Evolutionary conservation across 1,140 invertebrate species (phyloP).

Genomic region (Rhagoletis pomonella): DNA sequence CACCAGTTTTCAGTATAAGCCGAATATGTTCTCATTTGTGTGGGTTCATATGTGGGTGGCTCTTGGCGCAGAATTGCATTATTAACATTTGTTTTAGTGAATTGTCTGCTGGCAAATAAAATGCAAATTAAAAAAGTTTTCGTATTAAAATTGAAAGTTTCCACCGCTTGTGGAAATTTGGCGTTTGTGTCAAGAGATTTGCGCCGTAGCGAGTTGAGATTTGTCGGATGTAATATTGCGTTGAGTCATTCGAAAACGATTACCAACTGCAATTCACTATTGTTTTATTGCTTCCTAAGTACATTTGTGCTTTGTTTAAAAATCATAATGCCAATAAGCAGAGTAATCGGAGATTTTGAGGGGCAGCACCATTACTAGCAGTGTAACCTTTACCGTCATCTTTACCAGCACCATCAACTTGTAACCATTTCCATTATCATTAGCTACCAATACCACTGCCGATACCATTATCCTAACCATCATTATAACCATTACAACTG

Average conservation of each 20-base stretch:
- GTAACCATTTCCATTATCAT: too few species aligned
- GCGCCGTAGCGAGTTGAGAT: background rate
- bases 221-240: background rate
- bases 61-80: conserved; percentile 7
- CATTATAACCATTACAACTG: too few species aligned
- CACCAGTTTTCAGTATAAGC: conserved; percentile 1
- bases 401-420: too few species aligned
- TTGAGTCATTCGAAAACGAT: background rate
- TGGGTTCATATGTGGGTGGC: background rate
- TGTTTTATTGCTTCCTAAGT: too few species aligned
- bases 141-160: background rate
- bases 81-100: conserved; percentile 35
- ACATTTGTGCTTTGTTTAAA: too few species aligned
- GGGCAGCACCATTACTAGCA: too few species aligned
- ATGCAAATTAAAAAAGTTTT: conserved; percentile 36
- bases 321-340: too few species aligned
- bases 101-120: conserved; percentile 11
- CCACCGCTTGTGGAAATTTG: background rate
- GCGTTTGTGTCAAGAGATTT: conserved; percentile 5
- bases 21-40: background rate
- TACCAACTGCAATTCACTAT: too few species aligned
- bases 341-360: too few species aligned
- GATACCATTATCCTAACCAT: too few species aligned
- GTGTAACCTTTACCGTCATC: too few species aligned
- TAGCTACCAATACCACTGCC: too few species aligned